Evolutionary conservation across 2,113 vertebrate species (phyloP).

Genomic region (Riparia riparia): DNA sequence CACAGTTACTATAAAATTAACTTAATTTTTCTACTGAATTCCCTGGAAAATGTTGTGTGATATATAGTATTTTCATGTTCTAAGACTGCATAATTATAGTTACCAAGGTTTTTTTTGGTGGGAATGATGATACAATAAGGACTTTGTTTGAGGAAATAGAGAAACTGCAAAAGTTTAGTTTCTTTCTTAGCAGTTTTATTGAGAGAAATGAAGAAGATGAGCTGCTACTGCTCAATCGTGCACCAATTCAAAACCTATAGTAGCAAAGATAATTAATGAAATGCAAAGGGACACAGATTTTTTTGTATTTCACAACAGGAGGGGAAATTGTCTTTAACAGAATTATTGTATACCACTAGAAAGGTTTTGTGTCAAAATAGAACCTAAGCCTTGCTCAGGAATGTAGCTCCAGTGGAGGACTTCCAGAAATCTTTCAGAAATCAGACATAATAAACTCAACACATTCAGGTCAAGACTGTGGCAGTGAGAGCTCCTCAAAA

Average conservation of each 20-base stretch:
- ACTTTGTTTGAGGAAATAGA: not conserved
- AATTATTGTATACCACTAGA: not conserved
- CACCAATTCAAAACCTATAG: not conserved
- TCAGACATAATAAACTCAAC: not conserved
- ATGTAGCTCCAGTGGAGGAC: not conserved
- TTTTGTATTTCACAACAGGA: not conserved
- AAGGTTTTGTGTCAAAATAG: not conserved
- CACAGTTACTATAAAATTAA: not conserved
- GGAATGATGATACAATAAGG: constrained; percentile 1
- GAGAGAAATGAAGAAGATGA: not conserved
- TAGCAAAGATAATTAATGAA: not conserved
- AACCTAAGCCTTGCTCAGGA: not conserved
- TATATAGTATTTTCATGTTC: not conserved
- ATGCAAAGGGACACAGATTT: not conserved
- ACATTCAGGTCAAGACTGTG: accelerated
- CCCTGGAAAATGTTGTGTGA: not conserved
- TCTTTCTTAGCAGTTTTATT: not conserved
- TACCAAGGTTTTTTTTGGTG: not conserved
- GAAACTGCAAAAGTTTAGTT: not conserved
- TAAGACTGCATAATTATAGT: not conserved
- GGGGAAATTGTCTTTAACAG: not conserved
- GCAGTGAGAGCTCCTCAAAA: not conserved
- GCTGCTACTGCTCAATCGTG: not conserved
- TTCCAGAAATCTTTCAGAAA: constrained; percentile 6
- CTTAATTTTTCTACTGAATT: not conserved